Evolutionary conservation across 2,888 invertebrate species (phyloP), one percentile per base, ranked within the genome.

Genomic region (Cordilura impudica): DNA sequence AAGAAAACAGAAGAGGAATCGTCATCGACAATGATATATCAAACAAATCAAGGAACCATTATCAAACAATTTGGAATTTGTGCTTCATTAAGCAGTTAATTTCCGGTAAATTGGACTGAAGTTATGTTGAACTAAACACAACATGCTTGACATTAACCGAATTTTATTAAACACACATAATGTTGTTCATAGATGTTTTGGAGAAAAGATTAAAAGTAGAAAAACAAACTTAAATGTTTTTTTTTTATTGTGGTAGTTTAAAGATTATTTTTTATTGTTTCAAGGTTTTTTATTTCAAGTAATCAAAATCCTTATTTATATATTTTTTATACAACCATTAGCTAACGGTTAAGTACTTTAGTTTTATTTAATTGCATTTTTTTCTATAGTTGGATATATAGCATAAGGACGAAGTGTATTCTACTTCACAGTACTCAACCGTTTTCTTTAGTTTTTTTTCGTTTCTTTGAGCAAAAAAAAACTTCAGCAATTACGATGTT

Each of bases 51-150:
- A 65, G 35, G 14, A 63, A 54, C 19, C 45, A 53, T 47, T 63
- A 72, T 56, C 56, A 73, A 66, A 66, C 73, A 60, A 61, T 45
- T 60, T 8, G 53, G 54, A 54, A 58, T 61, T 76, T 79, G 71
- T 70, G 70, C 66, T 54, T 73, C 81, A 60, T 81, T 81, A 65
- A 72, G 66, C 65, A 76, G 47, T 78, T 78, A 76, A 81, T 78
- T 78, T 81, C 75, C 78, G 76, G 54, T 65, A 69, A 76, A 81
- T 72, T 58, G 35, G 58, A 69, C 35, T 18, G 56, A 67, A 45
- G 39, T 26, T 14, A 56, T 14, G 56, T 60, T 0, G 4, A 56
- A 8, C 16, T 31, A n/a, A 2, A 58, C 21, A 39, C 35, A n/a
- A 43, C n/a, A 56, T 19, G 21, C 18, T 7, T 12, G 19, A 16